These are phyloP conservation scores for Papilio protenor DNA, from an alignment of 2,888 invertebrate genomes.

Conservation along the genomic window DNA sequence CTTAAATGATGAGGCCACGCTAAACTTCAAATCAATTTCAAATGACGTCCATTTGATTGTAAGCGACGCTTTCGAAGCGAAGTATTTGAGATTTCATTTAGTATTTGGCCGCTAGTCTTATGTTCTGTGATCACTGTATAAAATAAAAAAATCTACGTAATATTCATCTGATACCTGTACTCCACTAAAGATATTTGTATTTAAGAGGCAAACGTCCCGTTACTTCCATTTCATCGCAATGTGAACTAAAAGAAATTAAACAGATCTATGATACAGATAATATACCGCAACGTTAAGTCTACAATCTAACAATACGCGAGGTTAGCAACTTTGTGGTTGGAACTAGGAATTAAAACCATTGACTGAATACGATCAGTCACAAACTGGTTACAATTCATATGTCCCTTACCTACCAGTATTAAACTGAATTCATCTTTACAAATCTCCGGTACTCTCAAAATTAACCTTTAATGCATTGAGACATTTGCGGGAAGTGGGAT, in stretches of 20 bases:
- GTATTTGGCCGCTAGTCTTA: too few species aligned
- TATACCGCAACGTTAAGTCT: slow-evolving; percentile 27
- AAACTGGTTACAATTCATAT: slow-evolving; percentile 44
- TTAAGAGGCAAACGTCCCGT: neutral
- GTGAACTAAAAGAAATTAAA: neutral
- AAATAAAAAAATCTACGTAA: neutral
- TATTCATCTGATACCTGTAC: neutral
- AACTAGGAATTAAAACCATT: slow-evolving; percentile 53
- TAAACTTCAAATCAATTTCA: too few species aligned
- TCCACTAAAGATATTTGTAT: neutral
- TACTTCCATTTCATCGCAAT: neutral
- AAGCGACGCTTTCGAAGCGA: too few species aligned
- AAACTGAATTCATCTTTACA: slow-evolving; percentile 46
- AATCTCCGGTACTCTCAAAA: slow-evolving; percentile 10
- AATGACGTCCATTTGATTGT: too few species aligned
- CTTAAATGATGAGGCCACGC: too few species aligned
- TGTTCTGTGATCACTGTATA: neutral
- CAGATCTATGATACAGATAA: neutral
- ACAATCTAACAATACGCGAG: slow-evolving; percentile 43
- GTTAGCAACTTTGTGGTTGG: slow-evolving; percentile 49
- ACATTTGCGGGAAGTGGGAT: slow-evolving; percentile 66
- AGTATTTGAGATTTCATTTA: too few species aligned
- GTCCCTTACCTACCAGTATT: slow-evolving; percentile 14
- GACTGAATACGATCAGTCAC: slow-evolving; percentile 45
- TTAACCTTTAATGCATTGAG: slow-evolving; percentile 15